Evolutionary conservation across 2,797 vertebrate genomes (phyloP).

Genomic region (Pipistrellus kuhlii): DNA sequence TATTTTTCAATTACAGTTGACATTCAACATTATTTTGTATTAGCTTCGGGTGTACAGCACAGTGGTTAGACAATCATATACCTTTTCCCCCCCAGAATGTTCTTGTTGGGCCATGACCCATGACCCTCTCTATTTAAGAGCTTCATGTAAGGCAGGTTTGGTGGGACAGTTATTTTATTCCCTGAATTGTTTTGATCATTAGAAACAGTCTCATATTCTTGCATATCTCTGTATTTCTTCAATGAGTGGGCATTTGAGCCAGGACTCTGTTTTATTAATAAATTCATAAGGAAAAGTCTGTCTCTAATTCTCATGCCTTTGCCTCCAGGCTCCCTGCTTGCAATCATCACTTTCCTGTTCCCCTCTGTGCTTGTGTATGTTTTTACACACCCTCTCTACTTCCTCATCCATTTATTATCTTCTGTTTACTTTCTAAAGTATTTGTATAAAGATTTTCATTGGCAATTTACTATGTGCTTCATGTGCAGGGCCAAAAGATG

Average conservation of each 20-base stretch:
- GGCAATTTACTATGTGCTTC: neutral
- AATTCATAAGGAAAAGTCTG: neutral
- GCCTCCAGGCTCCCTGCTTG: neutral
- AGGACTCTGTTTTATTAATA: neutral
- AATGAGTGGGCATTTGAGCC: neutral
- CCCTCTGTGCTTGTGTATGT: neutral
- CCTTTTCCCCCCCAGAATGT: neutral
- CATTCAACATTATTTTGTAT: no score
- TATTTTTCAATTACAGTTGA: no score
- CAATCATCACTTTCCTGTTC: neutral
- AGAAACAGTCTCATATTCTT: neutral
- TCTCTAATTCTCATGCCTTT: neutral
- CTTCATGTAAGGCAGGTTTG: neutral
- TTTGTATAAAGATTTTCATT: constrained; percentile 41
- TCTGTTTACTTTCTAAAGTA: constrained; percentile 4
- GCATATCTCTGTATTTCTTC: neutral
- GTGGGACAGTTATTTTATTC: neutral
- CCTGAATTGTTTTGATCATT: constrained; percentile 41
- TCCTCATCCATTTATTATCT: neutral
- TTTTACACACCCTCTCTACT: neutral
- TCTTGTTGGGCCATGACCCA: neutral
- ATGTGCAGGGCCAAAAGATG: neutral
- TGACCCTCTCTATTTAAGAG: neutral
- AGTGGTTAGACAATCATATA: no score
- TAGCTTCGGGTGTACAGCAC: no score